Evolutionary conservation across 1,140 invertebrate species (phyloP).

Genomic region (Sycophaga agraensis): DNA sequence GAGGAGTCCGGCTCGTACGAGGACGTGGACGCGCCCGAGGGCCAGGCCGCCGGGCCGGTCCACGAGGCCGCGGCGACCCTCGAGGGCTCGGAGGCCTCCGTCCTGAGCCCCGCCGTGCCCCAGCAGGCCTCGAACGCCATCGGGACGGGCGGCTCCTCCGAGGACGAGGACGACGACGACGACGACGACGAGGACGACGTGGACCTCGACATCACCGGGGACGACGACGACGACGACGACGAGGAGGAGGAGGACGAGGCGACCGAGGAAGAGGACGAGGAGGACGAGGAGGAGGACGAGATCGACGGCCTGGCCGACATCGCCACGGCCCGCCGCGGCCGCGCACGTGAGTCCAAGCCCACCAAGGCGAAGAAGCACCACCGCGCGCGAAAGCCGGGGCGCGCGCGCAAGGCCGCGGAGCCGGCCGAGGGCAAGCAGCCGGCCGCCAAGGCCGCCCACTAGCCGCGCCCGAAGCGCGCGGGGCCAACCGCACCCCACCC

Average conservation of each 20-base stretch:
- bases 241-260: conserved; percentile 59
- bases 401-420: background rate
- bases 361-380: conserved; percentile 17
- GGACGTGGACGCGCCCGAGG: conserved; percentile 60
- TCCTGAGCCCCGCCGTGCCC: conserved; percentile 38
- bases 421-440: background rate
- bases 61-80: conserved; percentile 43
- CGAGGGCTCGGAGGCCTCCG: conserved; percentile 42
- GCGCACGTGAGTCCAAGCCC: conserved; percentile 23
- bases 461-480: background rate
- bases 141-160: conserved; percentile 57
- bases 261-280: conserved; percentile 66
- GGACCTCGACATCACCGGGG: conserved; percentile 35
- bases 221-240: conserved; percentile 58
- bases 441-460: background rate
- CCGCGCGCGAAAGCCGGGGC: too few relatives aligned
- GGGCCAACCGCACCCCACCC: background rate
- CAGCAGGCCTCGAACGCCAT: conserved; percentile 38
- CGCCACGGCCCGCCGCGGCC: conserved; percentile 62
- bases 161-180: conserved; percentile 61
- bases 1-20: conserved; percentile 60
- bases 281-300: conserved; percentile 75
- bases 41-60: conserved; percentile 52
- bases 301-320: conserved; percentile 66
- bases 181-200: conserved; percentile 42